Evolutionary conservation across 2,797 vertebrate genomes (phyloP), one percentile per base, ranked within the genome.

Genomic region (Danio tinwini): DNA sequence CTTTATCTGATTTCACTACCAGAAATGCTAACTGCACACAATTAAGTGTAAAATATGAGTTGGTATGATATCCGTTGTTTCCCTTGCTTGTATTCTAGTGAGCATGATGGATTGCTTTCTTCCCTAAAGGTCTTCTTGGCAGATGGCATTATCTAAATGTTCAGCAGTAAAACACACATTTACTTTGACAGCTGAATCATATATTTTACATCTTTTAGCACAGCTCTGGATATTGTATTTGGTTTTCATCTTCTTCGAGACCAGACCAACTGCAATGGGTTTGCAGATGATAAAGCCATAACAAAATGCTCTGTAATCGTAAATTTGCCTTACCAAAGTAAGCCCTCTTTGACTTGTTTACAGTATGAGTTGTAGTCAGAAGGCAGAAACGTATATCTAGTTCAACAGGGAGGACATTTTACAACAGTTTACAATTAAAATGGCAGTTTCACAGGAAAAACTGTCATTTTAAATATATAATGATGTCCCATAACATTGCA

Each of bases 211-310:
- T 82, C 61, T 72, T 77, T 47, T 5, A 45, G 14, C 61, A 61
- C 19, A 44, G 61, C 16, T 65, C 42, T 83, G 76, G 58, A 82
- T 74, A 67, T 81, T 73, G 5, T 52, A 42, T 63, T 83, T 74
- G 7, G 47, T 39, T 74, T 59, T 39, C 56, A 49, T 21, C 39
- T 52, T 69, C 68, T 78, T 82, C 78, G 42, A 83, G 80, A 52
- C 44, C 42, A 62, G 7, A 61, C 56, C 76, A 76, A 39, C 71
- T 69, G 74, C 11, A 45, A 79, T 83, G 82, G n/a, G 16, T 76
- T 55, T 1, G n/a, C 78, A 83, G 70, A 62, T 78, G 82, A 86
- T 7, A 84, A 87, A 88, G 67, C 13, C 83, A 85, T 87, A 76
- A 84, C 77, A 47, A 47, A 50, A 74, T 58, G 39, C n/a, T 37